Conservation (phyloP, 2,888 invertebrate species). For the Phorcus lineatus region DNA sequence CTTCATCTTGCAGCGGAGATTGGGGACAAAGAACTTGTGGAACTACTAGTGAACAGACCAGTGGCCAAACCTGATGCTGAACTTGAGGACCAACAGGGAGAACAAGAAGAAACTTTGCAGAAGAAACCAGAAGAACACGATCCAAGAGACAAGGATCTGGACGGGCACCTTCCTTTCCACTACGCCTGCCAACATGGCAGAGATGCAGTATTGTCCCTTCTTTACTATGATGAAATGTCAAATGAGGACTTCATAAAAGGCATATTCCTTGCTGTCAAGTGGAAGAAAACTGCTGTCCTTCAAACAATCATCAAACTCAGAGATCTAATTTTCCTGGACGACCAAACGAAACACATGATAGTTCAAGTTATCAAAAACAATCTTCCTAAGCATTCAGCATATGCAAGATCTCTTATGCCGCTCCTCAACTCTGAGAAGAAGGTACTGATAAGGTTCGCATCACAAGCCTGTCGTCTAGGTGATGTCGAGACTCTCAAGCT, state of each 20-base stretch:
- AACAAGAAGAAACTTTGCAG: not conserved
- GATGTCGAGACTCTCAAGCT: constrained; percentile 30
- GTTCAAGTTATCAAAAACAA: constrained; percentile 34
- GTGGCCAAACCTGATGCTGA: not conserved
- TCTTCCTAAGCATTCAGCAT: constrained; percentile 27
- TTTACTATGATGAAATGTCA: constrained; percentile 32
- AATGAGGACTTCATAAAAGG: constrained; percentile 43
- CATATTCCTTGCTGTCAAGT: constrained; percentile 34
- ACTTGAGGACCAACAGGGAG: not conserved
- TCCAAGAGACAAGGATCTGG: constrained; percentile 23
- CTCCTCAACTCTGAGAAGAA: constrained; percentile 28
- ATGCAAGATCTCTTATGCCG: constrained; percentile 32
- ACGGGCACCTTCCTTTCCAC: constrained; percentile 48
- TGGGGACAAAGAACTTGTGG: constrained; percentile 34
- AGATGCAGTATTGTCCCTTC: constrained; percentile 9
- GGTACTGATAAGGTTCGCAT: constrained; percentile 36
- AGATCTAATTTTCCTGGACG: constrained; percentile 31
- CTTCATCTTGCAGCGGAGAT: constrained; percentile 41
- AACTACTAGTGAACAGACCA: not conserved
- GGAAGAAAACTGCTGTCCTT: constrained; percentile 28
- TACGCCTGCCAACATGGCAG: constrained; percentile 46
- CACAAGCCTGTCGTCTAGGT: constrained; percentile 38
- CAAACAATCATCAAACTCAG: constrained; percentile 26
- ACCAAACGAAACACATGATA: constrained; percentile 34
- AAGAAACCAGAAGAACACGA: constrained; percentile 14